phyloP scores from a whole-genome alignment of 53 echinoderm and acorn worm genomes.

The Patiria pectinifera region DNA sequence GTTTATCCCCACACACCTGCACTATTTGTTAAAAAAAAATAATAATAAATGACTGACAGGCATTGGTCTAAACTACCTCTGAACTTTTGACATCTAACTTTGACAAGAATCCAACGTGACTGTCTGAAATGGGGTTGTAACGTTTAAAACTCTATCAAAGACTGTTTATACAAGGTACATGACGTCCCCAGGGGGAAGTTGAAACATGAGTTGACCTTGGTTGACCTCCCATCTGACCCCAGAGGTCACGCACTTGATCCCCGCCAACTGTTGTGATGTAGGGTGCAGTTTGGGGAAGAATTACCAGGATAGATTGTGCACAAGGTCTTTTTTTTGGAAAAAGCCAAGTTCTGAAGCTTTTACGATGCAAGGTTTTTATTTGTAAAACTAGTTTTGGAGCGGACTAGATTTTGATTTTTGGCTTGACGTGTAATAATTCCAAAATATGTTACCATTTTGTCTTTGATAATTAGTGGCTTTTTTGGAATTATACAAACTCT shows the following conservation, averaged over 20 bases:
- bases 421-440: too few relatives aligned
- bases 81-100: not conserved
- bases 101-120: not conserved
- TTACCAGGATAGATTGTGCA: not conserved
- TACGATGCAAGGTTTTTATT: not conserved
- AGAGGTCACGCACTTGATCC: constrained; percentile 46
- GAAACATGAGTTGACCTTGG: constrained; percentile 60
- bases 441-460: too few relatives aligned
- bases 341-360: not conserved
- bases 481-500: too few relatives aligned
- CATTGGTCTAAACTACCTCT: not conserved
- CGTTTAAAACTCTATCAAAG: constrained; percentile 36
- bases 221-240: constrained; percentile 48
- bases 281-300: not conserved
- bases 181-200: constrained; percentile 8
- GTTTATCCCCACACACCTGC: too few relatives aligned
- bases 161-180: constrained; percentile 30
- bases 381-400: not conserved
- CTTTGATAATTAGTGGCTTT: too few relatives aligned
- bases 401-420: too few relatives aligned
- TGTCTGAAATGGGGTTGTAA: not conserved
- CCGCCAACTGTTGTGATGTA: constrained; percentile 1
- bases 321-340: not conserved
- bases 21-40: too few relatives aligned
- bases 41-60: not conserved